Base-by-base conservation (phyloP, 1,140 invertebrate genomes). In the Aphidius gifuensis region DNA sequence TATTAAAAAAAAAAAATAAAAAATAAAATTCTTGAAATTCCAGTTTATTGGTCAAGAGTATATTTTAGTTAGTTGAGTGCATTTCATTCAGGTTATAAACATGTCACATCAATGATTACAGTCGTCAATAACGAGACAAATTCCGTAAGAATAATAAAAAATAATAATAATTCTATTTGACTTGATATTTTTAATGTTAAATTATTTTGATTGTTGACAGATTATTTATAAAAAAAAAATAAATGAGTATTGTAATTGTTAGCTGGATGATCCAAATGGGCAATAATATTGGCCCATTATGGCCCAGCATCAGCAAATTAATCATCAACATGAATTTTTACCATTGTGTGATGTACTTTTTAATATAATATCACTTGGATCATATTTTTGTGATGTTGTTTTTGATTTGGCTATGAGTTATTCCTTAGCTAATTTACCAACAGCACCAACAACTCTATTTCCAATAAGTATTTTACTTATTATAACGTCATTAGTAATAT, bases 351-450 rank as follows among this genome's bases (percentile, higher is more conserved):
- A 94, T 82, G 88, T 93, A 46, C 82, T 94, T 6, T 95, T 95
- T 83, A 94, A 94, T 78, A 90, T 95, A 74, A 92, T 94, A 64
- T 94, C 92, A 9, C 80, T 95, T 54, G 90, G 90, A n/a, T 91
- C 90, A 4, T 94, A 94, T 76, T 95, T 95, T 79, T 94, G 92
- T 82, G 92, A 94, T 83, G 86, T 94, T 49, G 91, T 94, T 4
- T 95, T 95, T 73, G 92, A 94, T 77, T 83, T 93, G 43, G 86
- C 93, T 46, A 90, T 92, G 83, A 86, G 89, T 11, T 93, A 93
- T 77, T 91, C 91, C 6, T 80, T 94, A 5, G 89, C 89, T 64
- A 84, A 89, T 69, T 83, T 80, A 64, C 67, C 68, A 3, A 85
- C 48, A 82, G 85, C 48, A 78, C 86, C 73, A 79, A 80, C 68